Conservation (phyloP, 1,140 invertebrate genomes). For the Hyles vespertilio region DNA sequence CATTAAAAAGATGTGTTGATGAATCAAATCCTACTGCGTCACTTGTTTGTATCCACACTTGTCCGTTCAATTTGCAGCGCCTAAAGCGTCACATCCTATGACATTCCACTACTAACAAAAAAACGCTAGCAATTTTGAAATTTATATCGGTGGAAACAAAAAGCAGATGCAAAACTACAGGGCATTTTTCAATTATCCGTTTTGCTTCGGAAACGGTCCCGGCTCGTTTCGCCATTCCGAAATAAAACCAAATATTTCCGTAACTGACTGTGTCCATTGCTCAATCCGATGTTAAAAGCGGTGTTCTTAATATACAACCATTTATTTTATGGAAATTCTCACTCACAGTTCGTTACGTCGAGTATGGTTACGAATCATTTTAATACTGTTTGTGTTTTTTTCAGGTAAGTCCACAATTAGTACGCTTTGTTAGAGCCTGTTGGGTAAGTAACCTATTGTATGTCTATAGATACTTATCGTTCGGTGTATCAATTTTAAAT, state of each 20-base stretch:
- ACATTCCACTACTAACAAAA: no score
- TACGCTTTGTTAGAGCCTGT: not conserved
- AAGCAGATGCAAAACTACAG: constrained; percentile 28
- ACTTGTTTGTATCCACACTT: no score
- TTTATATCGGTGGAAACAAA: constrained; percentile 16
- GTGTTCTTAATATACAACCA: constrained; percentile 38
- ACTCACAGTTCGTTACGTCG: constrained; percentile 42
- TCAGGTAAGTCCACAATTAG: constrained; percentile 36
- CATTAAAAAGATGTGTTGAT: no score
- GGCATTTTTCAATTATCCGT: constrained; percentile 45
- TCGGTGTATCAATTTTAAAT: not conserved
- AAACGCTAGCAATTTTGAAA: no score
- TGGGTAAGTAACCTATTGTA: not conserved
- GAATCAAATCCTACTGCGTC: no score
- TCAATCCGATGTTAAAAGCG: constrained; percentile 35
- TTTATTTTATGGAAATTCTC: constrained; percentile 52
- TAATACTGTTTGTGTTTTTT: constrained; percentile 33
- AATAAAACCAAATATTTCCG: constrained; percentile 47
- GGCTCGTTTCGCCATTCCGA: constrained; percentile 26
- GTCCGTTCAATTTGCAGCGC: no score
- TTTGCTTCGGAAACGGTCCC: constrained; percentile 23
- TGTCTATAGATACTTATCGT: not conserved
- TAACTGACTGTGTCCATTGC: constrained; percentile 30
- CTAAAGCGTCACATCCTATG: no score
- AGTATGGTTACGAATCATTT: constrained; percentile 31